Percentiles rank a stretch among this genome's conserved stretches.
Evolutionary conservation across 2,797 vertebrate genomes (phyloP).

Genomic region (Notamacropus eugenii): DNA sequence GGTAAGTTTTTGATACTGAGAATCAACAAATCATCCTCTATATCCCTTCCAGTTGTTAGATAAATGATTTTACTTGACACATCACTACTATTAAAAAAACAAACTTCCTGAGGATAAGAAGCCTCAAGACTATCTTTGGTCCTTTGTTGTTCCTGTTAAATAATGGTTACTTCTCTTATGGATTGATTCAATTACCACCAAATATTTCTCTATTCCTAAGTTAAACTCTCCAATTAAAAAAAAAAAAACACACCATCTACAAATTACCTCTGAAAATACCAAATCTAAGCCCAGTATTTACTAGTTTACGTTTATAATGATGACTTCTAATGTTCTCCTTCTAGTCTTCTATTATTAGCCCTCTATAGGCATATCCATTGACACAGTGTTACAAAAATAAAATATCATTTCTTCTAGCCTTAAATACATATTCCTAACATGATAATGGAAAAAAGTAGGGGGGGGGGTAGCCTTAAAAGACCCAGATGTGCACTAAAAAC

Average conservation of each 20-base stretch:
- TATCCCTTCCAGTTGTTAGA: not conserved
- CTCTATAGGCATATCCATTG: not conserved
- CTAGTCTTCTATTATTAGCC: not conserved
- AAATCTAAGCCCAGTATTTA: not conserved
- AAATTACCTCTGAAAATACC: not conserved
- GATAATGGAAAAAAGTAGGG: not conserved
- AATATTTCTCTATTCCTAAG: not conserved
- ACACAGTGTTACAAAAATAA: not conserved
- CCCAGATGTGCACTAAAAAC: not conserved
- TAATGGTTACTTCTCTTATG: not conserved
- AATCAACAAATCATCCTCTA: not conserved
- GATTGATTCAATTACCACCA: not conserved
- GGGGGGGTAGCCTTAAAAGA: not conserved
- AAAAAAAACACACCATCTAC: not conserved
- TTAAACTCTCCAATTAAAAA: not conserved
- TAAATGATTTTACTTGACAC: not conserved
- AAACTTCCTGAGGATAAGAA: not conserved
- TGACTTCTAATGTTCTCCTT: not conserved
- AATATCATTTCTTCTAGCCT: not conserved
- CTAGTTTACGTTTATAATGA: not conserved
- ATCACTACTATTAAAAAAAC: not conserved
- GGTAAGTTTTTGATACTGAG: not conserved
- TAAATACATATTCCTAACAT: not conserved
- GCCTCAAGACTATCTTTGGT: not conserved
- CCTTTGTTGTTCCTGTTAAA: not conserved